phyloP scores from a whole-genome alignment of 2,797 vertebrate species.

The Pseudocheirus occidentalis region DNA sequence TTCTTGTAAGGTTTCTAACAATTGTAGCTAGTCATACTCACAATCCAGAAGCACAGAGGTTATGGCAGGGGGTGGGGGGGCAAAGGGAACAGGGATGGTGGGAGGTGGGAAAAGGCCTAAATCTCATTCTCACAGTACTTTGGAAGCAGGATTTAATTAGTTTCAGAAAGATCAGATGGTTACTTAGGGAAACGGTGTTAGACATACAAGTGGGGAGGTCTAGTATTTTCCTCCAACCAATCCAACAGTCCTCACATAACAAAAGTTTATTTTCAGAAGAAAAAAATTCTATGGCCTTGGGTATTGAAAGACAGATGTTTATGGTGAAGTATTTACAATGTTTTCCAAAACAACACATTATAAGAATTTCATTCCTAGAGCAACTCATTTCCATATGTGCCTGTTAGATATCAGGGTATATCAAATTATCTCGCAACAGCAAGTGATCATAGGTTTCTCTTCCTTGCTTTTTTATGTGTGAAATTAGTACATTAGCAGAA shows the following conservation, averaged over 20 bases:
- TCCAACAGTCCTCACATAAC: not conserved
- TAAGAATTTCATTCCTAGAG: constrained; percentile 14
- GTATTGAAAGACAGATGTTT: constrained; percentile 35
- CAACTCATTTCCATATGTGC: constrained; percentile 24
- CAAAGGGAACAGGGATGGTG: too few relatives aligned
- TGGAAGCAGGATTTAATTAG: not conserved
- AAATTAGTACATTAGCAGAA: constrained; percentile 17
- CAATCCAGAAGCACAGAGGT: not conserved
- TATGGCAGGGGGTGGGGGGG: rapidly evolving
- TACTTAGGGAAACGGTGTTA: not conserved
- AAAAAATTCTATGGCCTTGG: not conserved
- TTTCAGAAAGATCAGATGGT: not conserved
- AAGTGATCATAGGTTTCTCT: not conserved
- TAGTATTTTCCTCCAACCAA: not conserved
- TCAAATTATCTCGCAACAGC: not conserved
- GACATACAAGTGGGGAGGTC: not conserved
- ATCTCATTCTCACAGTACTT: not conserved
- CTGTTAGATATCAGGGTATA: not conserved
- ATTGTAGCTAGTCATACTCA: not conserved
- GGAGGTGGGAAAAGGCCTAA: not conserved
- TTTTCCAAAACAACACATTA: constrained; percentile 38
- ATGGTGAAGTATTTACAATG: constrained; percentile 22
- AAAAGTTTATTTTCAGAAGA: constrained; percentile 3
- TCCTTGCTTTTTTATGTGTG: not conserved
- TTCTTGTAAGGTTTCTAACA: not conserved